Evolutionary conservation across 2,888 invertebrate genomes (phyloP).

Genomic region (Apodemia mormo): DNA sequence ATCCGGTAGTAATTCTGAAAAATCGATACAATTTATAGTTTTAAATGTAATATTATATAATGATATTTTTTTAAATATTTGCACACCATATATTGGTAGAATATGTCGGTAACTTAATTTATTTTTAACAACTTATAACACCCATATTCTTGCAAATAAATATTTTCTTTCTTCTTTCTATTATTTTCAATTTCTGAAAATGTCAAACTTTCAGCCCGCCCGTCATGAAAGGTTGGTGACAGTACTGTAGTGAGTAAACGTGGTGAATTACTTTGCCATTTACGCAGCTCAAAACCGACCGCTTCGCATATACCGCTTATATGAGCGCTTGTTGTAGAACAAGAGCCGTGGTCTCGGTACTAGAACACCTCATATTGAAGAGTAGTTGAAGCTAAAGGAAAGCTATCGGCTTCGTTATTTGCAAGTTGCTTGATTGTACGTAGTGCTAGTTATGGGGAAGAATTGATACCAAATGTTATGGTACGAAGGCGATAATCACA

Average conservation of each 20-base stretch:
- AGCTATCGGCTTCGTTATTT: neutral
- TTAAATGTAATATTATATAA: too few species aligned
- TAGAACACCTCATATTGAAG: neutral
- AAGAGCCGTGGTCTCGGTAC: neutral
- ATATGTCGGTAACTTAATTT: too few species aligned
- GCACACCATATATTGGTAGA: too few species aligned
- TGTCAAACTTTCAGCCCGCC: neutral
- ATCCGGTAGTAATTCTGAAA: too few species aligned
- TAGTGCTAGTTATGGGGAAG: conserved; percentile 6
- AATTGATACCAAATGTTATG: conserved; percentile 11
- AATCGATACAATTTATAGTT: too few species aligned
- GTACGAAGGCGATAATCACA: neutral
- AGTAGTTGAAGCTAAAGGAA: neutral
- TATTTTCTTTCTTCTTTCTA: neutral
- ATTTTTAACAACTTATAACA: too few species aligned
- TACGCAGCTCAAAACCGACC: neutral
- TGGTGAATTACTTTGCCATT: neutral
- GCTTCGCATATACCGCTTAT: neutral
- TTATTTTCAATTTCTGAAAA: neutral
- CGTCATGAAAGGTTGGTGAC: neutral
- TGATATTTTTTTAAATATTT: too few species aligned
- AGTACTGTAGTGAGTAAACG: too few species aligned
- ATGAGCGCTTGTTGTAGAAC: neutral
- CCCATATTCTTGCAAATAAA: too few species aligned
- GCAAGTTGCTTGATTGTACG: conserved; percentile 9